Conservation (phyloP, 2,797 vertebrate genomes). For the Ambastaia sidthimunki region DNA sequence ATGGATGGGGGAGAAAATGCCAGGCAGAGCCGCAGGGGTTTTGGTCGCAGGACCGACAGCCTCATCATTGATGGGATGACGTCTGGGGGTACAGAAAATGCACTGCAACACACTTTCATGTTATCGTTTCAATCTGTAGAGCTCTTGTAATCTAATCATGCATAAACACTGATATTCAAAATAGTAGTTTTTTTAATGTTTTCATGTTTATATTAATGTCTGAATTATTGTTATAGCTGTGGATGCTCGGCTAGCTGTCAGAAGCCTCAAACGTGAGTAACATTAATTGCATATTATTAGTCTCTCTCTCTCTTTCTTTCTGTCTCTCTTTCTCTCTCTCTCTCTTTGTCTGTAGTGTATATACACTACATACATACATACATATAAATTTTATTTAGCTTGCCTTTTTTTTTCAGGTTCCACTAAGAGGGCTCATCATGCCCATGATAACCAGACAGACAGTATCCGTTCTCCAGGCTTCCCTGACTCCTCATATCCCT, state of each 20-base stretch:
- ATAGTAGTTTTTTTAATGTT: not conserved
- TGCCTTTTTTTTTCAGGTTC: slow-evolving; percentile 68
- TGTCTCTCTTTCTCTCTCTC: too few species aligned
- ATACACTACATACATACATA: too few species aligned
- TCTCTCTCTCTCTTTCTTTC: not conserved
- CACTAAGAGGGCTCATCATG: slow-evolving; percentile 73
- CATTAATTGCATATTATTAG: not conserved
- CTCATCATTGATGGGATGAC: slow-evolving; percentile 76
- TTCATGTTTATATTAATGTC: not conserved
- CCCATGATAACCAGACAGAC: slow-evolving; percentile 59
- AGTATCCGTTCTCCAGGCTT: slow-evolving; percentile 86
- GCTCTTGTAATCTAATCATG: not conserved
- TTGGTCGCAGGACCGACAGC: slow-evolving; percentile 6
- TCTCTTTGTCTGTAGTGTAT: too few species aligned
- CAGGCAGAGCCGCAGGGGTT: slow-evolving; percentile 38
- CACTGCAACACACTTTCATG: not conserved
- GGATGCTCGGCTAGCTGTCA: slow-evolving; percentile 77
- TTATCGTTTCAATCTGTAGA: not conserved
- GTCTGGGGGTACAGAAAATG: slow-evolving; percentile 78
- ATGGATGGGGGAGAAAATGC: slow-evolving; percentile 7
- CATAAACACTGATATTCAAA: not conserved
- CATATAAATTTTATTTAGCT: not conserved
- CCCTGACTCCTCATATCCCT: slow-evolving; percentile 82
- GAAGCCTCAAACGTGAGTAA: slow-evolving; percentile 63
- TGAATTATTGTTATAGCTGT: slow-evolving; percentile 72